Percentiles rank a stretch among this genome's conserved stretches.
These are phyloP conservation scores for Thymelicus lineola DNA, from an alignment of 2,888 invertebrate genomes.

Conservation along the genomic window DNA sequence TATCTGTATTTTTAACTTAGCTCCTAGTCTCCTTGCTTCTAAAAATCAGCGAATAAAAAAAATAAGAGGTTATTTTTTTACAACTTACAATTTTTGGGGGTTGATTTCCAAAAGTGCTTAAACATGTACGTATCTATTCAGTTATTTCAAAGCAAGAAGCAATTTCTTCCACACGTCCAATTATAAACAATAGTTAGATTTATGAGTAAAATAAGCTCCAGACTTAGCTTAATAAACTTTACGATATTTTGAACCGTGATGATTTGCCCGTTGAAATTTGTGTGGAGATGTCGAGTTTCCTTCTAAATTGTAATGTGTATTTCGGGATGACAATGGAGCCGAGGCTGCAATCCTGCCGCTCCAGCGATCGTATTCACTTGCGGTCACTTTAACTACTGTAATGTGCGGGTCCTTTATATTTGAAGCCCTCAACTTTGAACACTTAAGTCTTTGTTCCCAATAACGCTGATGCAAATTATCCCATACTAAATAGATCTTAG, in stretches of 20 bases:
- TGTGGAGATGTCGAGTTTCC: conserved; percentile 45
- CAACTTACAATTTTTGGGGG: too few species aligned
- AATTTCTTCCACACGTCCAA: too few species aligned
- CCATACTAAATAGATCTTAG: conserved; percentile 38
- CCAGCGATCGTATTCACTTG: conserved; percentile 60
- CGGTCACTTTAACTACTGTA: conserved; percentile 67
- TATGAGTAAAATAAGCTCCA: too few species aligned
- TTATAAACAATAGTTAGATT: too few species aligned
- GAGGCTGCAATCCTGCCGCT: conserved; percentile 54
- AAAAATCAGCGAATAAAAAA: too few species aligned
- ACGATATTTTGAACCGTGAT: conserved; percentile 1
- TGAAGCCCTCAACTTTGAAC: conserved; percentile 61
- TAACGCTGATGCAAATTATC: conserved; percentile 58
- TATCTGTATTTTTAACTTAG: too few species aligned
- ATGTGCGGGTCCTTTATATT: conserved; percentile 71
- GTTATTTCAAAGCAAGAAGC: too few species aligned
- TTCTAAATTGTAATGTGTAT: conserved; percentile 47
- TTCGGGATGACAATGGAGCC: conserved; percentile 52
- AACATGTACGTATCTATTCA: too few species aligned
- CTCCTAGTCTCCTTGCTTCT: too few species aligned
- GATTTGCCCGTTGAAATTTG: conserved; percentile 11
- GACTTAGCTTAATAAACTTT: not conserved
- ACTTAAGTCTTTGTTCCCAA: conserved; percentile 54
- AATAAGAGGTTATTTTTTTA: too few species aligned
- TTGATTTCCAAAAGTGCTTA: too few species aligned